Percentiles rank a stretch among this genome's conserved stretches.
Evolutionary conservation across 2,797 vertebrate species (phyloP).

Genomic region (Darevskia nairensis): DNA sequence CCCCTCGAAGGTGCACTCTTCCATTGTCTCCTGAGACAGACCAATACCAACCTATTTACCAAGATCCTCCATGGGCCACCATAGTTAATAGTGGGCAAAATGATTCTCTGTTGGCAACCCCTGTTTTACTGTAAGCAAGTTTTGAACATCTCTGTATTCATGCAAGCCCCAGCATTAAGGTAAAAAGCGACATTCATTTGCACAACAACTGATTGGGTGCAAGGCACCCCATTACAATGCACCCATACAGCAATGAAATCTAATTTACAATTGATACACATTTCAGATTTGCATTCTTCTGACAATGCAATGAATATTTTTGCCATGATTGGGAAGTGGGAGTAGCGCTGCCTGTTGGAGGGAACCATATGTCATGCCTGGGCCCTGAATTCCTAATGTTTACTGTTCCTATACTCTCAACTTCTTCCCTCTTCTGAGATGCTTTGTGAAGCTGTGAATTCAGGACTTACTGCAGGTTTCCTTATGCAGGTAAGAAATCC

Average conservation of each 20-base stretch:
- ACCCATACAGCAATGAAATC: too few species aligned
- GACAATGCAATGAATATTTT: background rate
- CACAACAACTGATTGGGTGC: background rate
- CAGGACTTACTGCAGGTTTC: background rate
- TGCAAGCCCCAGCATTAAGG: background rate
- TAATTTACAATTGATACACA: background rate
- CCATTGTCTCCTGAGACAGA: too few species aligned
- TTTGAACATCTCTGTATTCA: background rate
- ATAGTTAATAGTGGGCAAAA: too few species aligned
- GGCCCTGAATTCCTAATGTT: background rate
- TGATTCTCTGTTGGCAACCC: too few species aligned
- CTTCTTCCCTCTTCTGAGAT: background rate
- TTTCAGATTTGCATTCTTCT: background rate
- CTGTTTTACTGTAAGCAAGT: background rate
- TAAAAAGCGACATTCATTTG: background rate
- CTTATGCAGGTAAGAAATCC: background rate
- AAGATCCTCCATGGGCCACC: too few species aligned
- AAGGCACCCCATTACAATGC: background rate
- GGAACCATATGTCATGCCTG: background rate
- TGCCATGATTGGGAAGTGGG: background rate
- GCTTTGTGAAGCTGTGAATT: background rate
- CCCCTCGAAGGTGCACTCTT: too few species aligned
- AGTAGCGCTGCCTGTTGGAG: background rate
- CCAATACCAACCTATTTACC: too few species aligned
- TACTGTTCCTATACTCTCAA: background rate